Base-by-base conservation (phyloP, 2,113 vertebrate species). In the Tretioscincus oriximinensis region DNA sequence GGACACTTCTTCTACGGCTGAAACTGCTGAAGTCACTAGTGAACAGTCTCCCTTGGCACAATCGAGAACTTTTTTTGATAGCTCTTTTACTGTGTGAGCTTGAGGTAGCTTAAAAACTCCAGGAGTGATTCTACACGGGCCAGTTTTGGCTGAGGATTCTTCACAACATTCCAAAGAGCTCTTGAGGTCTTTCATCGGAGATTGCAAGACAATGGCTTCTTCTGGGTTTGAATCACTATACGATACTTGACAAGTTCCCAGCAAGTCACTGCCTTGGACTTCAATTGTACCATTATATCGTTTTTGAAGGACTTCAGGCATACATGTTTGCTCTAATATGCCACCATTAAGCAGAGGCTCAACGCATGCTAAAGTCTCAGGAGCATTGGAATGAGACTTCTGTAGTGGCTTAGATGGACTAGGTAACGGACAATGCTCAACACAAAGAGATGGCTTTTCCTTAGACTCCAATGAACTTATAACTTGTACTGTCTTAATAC, bases 31-130 rank as follows among this genome's bases (percentile, higher is more conserved):
- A 65, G 10, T 70, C 79, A 79, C 10, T 35, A 88, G 61, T 28
- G 90, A 66, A 29, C 77, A 69, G 78, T 88, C 86, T 67, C 83
- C 58, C 45, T 35, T 81, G 73, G 68, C 0, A 66, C 72, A 69
- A 83, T 21, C 18, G 4, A 63, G 74, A 81, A 88, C 91, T 71
- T 77, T 85, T 69, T 68, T 89, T 85, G 90, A 86, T 61, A 90
- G 66, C 5, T 67, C 84, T 80, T 90, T 76, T 28, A 92, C 26
- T 60, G 80, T 86, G 77, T 81, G 80, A 11, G 49, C 61, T 64
- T 89, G 88, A 81, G 88, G 87, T 1, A 91, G 85, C 54, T 91
- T 91, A 63, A 93, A 88, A n/a, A 81, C 83, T 28, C 92, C 73
- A 67, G 28, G 76, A 10, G 14, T 12, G 18, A 78, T 82, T 88